These are phyloP conservation scores for Papilio aristodemus DNA, from an alignment of 1,140 invertebrate genomes.

Conservation along the genomic window DNA sequence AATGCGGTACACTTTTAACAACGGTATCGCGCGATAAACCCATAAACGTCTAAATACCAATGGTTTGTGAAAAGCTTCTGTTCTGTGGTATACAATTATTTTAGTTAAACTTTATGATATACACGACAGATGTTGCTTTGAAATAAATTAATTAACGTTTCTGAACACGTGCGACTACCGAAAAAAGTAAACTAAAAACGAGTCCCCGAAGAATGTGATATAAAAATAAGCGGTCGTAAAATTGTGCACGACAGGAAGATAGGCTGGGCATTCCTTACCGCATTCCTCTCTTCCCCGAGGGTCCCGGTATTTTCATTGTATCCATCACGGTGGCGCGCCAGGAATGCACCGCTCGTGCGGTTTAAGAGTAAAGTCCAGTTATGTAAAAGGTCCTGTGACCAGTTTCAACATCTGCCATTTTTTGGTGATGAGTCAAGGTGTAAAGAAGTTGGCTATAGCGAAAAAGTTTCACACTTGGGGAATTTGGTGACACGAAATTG, in stretches of 20 bases:
- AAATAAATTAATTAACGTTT: conserved; percentile 1
- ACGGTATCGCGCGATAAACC: too few species aligned
- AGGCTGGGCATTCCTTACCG: conserved; percentile 51
- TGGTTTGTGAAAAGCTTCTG: too few species aligned
- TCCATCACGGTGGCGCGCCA: conserved; percentile 40
- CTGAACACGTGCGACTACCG: conserved; percentile 21
- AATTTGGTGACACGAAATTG: neutral
- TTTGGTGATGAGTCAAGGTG: conserved; percentile 31
- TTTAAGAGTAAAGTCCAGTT: conserved; percentile 44
- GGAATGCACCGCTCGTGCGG: conserved; percentile 51
- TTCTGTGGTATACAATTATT: too few species aligned
- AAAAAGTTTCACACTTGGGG: neutral
- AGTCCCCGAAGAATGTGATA: conserved; percentile 31
- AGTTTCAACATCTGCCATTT: neutral
- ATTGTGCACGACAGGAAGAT: conserved; percentile 42
- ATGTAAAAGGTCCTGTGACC: conserved; percentile 23
- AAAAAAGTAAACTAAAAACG: conserved; percentile 21
- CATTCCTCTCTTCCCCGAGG: conserved; percentile 53
- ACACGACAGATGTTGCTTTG: conserved; percentile 5
- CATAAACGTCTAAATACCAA: too few species aligned
- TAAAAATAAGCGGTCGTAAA: conserved; percentile 34
- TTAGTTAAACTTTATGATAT: too few species aligned
- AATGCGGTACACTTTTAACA: too few species aligned
- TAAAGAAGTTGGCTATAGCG: neutral
- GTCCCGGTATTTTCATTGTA: conserved; percentile 49